phyloP scores from a whole-genome alignment of 30 jellyfish, hydroid and myxozoan genomes.

The Aurelia coerulea region DNA sequence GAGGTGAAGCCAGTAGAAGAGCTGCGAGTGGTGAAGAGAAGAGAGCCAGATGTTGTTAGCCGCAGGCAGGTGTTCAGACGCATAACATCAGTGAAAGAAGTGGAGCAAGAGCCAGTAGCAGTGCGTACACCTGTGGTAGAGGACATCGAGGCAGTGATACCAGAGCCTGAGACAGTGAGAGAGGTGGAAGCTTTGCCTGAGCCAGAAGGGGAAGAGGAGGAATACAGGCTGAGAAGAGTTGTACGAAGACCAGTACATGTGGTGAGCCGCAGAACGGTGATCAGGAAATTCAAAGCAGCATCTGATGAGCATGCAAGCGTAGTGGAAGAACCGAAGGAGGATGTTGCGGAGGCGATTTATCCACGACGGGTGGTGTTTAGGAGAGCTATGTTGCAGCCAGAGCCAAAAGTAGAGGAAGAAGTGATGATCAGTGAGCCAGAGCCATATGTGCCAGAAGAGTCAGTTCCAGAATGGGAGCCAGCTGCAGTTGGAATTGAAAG shows the following conservation, averaged over 20 bases:
- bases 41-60: conserved; percentile 12
- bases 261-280: no score
- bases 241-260: no score
- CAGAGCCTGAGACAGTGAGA: not conserved
- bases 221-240: no score
- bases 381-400: conserved; percentile 27
- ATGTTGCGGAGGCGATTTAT: conserved; percentile 31
- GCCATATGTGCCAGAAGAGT: conserved; percentile 39
- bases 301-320: no score
- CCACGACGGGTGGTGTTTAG: conserved; percentile 49
- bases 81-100: not conserved
- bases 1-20: conserved; percentile 26
- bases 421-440: conserved; percentile 41
- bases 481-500: not conserved
- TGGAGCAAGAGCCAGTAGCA: not conserved
- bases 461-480: conserved; percentile 9
- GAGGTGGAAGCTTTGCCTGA: conserved; percentile 1
- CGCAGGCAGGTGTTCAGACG: conserved; percentile 36
- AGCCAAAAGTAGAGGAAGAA: conserved; percentile 13
- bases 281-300: no score
- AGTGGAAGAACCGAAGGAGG: conserved; percentile 42
- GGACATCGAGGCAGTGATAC: conserved; percentile 5
- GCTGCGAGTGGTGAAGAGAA: conserved; percentile 42
- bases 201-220: conserved; percentile 40
- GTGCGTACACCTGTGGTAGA: not conserved